phyloP scores from a whole-genome alignment of 2,888 invertebrate species.

The Busseola fusca region DNA sequence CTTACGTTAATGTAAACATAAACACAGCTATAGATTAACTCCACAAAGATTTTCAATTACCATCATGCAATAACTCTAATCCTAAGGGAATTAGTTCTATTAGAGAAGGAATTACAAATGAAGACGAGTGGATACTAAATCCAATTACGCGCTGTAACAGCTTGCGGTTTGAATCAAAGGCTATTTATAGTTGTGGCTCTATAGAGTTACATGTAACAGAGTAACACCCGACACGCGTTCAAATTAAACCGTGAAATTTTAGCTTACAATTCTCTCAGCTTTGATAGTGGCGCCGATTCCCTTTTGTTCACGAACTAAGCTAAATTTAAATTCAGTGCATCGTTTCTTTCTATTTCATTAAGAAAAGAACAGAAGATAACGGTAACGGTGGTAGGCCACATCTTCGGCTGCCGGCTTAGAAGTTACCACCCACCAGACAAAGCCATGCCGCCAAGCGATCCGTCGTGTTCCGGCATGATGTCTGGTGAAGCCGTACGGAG shows the following conservation, averaged over 20 bases:
- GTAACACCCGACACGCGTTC: conserved; percentile 5
- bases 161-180: conserved; percentile 34
- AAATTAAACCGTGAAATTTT: conserved; percentile 36
- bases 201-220: background rate
- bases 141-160: conserved; percentile 38
- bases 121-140: conserved; percentile 30
- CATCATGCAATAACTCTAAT: conserved; percentile 18
- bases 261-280: conserved; percentile 19
- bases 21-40: background rate
- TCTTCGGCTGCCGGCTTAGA: no score
- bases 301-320: no score
- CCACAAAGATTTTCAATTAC: conserved; percentile 12
- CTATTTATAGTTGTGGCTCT: conserved; percentile 22
- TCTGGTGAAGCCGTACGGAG: no score
- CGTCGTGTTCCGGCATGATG: no score
- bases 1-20: background rate
- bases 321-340: no score
- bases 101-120: conserved; percentile 38
- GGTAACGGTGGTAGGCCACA: no score
- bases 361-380: no score
- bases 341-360: no score
- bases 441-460: no score
- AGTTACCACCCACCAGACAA: no score
- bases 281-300: conserved; percentile 11
- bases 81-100: conserved; percentile 28